phyloP scores from a whole-genome alignment of 2,797 vertebrate species.

The Geotrypetes seraphini region DNA sequence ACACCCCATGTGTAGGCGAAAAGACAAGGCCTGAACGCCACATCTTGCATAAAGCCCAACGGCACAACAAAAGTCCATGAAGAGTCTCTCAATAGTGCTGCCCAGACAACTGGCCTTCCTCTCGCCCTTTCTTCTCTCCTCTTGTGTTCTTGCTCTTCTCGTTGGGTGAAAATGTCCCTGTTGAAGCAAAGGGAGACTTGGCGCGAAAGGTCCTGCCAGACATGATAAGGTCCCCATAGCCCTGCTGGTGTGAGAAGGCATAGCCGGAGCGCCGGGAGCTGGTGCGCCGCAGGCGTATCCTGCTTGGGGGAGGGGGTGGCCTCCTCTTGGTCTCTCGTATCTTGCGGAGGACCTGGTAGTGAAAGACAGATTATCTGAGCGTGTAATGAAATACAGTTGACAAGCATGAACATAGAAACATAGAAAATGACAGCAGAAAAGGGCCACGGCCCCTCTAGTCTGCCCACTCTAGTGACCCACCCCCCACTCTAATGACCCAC shows the following conservation, averaged over 20 bases:
- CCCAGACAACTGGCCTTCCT: not conserved
- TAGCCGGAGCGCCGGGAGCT: constrained; percentile 77
- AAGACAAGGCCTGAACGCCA: no score
- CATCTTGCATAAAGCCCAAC: no score
- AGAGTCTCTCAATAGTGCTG: not conserved
- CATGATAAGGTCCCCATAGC: constrained; percentile 83
- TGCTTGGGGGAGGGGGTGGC: constrained; percentile 34
- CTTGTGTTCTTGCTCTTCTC: not conserved
- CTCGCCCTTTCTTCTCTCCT: not conserved
- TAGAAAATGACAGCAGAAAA: no score
- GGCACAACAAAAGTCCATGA: no score
- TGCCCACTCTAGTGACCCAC: no score
- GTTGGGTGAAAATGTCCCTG: constrained; percentile 15
- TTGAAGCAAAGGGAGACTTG: constrained; percentile 25
- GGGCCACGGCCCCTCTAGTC: no score
- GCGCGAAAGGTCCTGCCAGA: constrained; percentile 64
- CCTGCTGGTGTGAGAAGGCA: constrained; percentile 85
- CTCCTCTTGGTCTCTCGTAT: constrained; percentile 55
- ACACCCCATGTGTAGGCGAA: no score
- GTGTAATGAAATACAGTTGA: no score
- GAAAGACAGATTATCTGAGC: not conserved
- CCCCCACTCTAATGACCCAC: no score
- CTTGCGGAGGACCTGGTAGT: constrained; percentile 63
- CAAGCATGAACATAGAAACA: no score
- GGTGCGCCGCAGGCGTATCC: constrained; percentile 30